Conservation (phyloP, 2,797 vertebrate genomes). For the Hylomyscus alleni region DNA sequence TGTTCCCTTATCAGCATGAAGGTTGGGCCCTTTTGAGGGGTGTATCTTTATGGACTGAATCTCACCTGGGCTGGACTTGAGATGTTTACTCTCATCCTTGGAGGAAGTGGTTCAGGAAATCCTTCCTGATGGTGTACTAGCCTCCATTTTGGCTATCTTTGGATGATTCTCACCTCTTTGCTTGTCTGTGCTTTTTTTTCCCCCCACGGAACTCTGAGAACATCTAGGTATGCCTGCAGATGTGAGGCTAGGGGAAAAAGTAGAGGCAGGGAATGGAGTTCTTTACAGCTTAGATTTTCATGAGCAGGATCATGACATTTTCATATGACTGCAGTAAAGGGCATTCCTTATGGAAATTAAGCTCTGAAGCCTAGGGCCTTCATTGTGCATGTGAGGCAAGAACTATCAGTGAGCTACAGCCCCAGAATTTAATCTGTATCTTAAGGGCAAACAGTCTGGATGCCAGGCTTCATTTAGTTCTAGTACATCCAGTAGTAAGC, state of each 20-base stretch:
- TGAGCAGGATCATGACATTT: not conserved
- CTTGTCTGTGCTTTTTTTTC: not conserved
- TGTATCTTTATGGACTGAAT: slow-evolving; percentile 95
- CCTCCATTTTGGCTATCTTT: slow-evolving; percentile 91
- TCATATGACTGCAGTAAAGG: not conserved
- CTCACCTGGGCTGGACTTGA: slow-evolving; percentile 97
- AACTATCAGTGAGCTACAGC: not conserved
- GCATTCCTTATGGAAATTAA: not conserved
- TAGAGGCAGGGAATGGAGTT: not conserved
- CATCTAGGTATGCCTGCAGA: not conserved
- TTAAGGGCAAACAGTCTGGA: not conserved
- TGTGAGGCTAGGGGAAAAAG: not conserved
- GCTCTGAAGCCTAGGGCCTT: not conserved
- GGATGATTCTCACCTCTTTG: slow-evolving; percentile 92
- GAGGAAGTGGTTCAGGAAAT: slow-evolving; percentile 97
- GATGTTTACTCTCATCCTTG: slow-evolving; percentile 97
- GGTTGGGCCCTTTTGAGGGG: slow-evolving; percentile 89
- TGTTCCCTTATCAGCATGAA: slow-evolving; percentile 13
- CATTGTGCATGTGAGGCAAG: not conserved
- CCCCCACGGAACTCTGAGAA: not conserved
- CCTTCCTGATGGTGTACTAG: slow-evolving; percentile 94
- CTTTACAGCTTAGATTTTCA: not conserved
- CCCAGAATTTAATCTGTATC: not conserved
- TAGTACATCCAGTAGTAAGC: not conserved
- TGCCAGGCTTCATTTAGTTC: not conserved